These are phyloP conservation scores for Bos taurus DNA, from an alignment of 2,113 vertebrate genomes.

Conservation along the genomic window ARS-UCD2.0 NC_037330.1:116473501-116474000, in stretches of 20 bases:
- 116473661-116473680: neutral
- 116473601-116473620: neutral
- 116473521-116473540: neutral
- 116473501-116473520: neutral
- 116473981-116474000: neutral
- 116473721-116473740: neutral
- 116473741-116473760: neutral
- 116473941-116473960: neutral
- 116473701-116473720: neutral
- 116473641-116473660: neutral
- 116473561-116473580: neutral
- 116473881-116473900: neutral
- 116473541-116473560: neutral
- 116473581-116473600: neutral
- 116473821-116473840: neutral
- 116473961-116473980: neutral
- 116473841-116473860: neutral
- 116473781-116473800: neutral
- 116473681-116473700: fast-evolving
- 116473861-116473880: neutral
- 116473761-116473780: neutral
- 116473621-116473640: neutral
- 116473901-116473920: neutral
- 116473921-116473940: too few relatives aligned
- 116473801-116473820: neutral